Evolutionary conservation across 1,140 invertebrate species (phyloP), one percentile per base, ranked within the genome.

Genomic region (Probaryconus sp.): DNA sequence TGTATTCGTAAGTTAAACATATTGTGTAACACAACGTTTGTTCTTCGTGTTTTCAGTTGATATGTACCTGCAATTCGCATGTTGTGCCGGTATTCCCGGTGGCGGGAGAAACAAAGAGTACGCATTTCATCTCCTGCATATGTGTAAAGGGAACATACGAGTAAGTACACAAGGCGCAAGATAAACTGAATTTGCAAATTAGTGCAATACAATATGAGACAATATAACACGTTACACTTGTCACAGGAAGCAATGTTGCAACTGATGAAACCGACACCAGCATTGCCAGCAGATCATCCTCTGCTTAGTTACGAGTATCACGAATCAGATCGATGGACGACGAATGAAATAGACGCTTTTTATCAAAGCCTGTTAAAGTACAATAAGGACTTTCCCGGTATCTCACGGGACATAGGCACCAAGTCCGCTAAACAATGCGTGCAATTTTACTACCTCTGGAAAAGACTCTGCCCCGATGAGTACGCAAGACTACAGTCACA

Each of bases 371-470:
- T 99, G 38, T 89, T 95, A 65, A 95, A 95, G 82, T 92, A 93
- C 87, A 96, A 98, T 84, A 99, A 99, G 84, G 96, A 99, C 87
- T 99, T 99, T 88, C 91, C 90, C 78, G 92, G 90, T 80, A 95
- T 99, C 83, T 90, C 97, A 5, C 91, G 92, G 80, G 94, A 97
- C 88, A 95, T 98, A 79, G 91, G 90, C 78, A 94, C 92, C 14
- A 99, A 99, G 90, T 91, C 93, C 37, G 92, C 93, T 2, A 97
- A 96, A 81, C 95, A 99, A 81, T 99, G 97, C 89, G 90, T 99
- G 76, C 96, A 98, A 89, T 98, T 99, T 88, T 99, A 99, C 87
- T 99, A 99, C 85, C 91, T 98, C 76, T 99, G 98, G 98, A 99
- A 99, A 88, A 97, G 97, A 87, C 91, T 96, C 9, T 97, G 95